phyloP scores from a whole-genome alignment of 2,113 vertebrate species.

The Apteryx owenii region DNA sequence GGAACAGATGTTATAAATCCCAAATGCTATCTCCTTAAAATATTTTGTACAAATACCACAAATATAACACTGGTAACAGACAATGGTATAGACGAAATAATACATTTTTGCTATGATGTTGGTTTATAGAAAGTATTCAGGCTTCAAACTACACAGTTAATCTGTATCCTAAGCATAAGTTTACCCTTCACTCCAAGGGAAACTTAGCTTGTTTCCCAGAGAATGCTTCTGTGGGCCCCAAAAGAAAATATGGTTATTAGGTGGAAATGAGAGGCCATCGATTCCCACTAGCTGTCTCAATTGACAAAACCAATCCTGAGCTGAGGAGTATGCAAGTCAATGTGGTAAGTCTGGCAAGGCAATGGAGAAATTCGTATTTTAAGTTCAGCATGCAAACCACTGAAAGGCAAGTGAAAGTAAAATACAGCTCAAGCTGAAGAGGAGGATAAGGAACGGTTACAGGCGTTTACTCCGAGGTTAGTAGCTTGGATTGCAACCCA shows the following conservation, averaged over 20 bases:
- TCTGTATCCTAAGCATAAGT: background rate
- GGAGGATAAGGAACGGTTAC: background rate
- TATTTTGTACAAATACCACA: background rate
- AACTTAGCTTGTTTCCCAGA: background rate
- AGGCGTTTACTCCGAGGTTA: constrained; percentile 56
- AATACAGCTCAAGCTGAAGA: constrained; percentile 15
- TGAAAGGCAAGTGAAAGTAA: constrained; percentile 25
- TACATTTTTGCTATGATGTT: background rate
- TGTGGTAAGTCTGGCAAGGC: background rate
- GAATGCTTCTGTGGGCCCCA: background rate
- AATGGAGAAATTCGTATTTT: background rate
- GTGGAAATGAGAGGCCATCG: background rate
- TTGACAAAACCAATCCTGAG: background rate
- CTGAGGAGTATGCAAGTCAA: background rate
- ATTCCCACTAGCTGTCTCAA: background rate
- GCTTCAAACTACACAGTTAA: background rate
- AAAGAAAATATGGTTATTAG: background rate
- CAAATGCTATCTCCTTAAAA: background rate
- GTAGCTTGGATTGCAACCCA: constrained; percentile 55
- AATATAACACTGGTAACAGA: background rate
- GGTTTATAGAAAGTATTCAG: background rate
- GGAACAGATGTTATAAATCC: background rate
- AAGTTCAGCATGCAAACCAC: background rate
- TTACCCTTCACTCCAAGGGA: background rate
- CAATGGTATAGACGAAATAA: background rate